phyloP scores from a whole-genome alignment of 2,797 vertebrate species.

The Phoebastria nigripes region DNA sequence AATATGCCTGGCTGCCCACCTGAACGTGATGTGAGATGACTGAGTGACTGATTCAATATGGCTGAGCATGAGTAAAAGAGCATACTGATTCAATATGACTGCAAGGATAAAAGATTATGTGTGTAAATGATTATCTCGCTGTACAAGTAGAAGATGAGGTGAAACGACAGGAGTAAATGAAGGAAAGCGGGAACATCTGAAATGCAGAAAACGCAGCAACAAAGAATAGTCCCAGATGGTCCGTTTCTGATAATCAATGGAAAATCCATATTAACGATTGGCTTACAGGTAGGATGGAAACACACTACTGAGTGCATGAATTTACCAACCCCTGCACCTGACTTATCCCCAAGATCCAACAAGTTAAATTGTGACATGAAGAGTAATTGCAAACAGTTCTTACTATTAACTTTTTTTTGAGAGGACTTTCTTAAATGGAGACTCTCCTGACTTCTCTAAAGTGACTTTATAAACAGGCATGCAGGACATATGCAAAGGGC shows the following conservation, averaged over 20 bases:
- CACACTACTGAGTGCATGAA: neutral
- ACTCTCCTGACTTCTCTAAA: neutral
- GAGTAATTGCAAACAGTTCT: neutral
- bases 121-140: neutral
- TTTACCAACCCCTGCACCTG: neutral
- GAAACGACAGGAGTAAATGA: neutral
- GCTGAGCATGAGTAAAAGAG: neutral
- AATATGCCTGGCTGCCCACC: neutral
- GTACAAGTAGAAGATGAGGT: neutral
- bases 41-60: slow-evolving; percentile 11
- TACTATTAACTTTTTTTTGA: neutral
- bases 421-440: neutral
- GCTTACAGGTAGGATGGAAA: neutral
- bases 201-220: neutral
- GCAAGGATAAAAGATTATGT: neutral
- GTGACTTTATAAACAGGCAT: neutral
- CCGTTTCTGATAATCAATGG: neutral
- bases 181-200: neutral
- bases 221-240: neutral
- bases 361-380: neutral
- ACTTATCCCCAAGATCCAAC: neutral
- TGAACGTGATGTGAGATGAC: neutral
- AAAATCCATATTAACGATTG: neutral
- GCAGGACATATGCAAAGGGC: neutral
- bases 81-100: neutral